Percentiles rank a stretch among this genome's conserved stretches.
Conservation (phyloP, 2,113 vertebrate species). For the Taurulus bubalis region DNA sequence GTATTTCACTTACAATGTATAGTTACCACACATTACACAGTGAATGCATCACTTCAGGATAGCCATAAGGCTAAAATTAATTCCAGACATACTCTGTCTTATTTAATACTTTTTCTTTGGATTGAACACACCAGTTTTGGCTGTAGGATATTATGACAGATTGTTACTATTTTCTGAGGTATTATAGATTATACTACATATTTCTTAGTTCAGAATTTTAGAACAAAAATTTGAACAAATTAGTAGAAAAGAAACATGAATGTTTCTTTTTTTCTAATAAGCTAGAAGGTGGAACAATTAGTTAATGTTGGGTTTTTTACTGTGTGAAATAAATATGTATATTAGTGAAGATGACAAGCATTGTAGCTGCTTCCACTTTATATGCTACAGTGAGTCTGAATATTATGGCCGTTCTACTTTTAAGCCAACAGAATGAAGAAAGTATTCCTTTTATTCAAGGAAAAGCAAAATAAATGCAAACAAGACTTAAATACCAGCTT, state of each 20-base stretch:
- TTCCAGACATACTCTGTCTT: neutral
- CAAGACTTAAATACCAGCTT: neutral
- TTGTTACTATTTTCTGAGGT: neutral
- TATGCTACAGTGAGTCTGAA: neutral
- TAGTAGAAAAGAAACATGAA: too few relatives aligned
- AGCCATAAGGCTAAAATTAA: neutral
- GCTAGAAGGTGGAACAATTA: neutral
- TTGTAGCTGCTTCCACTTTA: neutral
- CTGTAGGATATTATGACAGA: neutral
- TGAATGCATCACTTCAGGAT: neutral
- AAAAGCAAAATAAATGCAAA: neutral
- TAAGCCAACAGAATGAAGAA: neutral
- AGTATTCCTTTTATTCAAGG: neutral
- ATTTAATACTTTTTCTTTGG: neutral
- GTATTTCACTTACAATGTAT: neutral
- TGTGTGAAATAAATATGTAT: neutral
- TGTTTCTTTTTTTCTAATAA: neutral
- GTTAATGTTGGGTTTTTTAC: neutral
- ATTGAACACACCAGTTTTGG: neutral
- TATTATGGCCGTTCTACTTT: neutral
- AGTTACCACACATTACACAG: slow-evolving; percentile 1
- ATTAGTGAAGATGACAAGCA: neutral
- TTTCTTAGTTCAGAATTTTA: neutral
- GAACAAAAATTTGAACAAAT: neutral
- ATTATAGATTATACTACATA: neutral